Evolutionary conservation across 2,113 vertebrate genomes (phyloP).

Genomic region (Opisthocomus hoazin): DNA sequence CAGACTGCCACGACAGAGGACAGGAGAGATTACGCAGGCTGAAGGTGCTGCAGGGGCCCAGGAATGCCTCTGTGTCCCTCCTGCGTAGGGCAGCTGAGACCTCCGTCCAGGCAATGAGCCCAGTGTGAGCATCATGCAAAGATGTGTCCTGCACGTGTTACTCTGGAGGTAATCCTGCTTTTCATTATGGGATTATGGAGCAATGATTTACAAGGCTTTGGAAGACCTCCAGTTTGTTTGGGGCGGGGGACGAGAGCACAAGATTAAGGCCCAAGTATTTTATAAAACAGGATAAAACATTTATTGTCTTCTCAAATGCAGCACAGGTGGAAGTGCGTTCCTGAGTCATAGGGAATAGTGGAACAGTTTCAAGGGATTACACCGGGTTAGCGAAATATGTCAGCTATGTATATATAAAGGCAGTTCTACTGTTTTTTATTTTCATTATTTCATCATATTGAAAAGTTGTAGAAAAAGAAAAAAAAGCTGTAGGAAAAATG

Average conservation of each 20-base stretch:
- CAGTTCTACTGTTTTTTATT: neutral
- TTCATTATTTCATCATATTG: neutral
- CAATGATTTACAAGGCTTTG: neutral
- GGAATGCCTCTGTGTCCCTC: neutral
- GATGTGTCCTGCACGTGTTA: neutral
- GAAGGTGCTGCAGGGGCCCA: neutral
- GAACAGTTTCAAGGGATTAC: neutral
- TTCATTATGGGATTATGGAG: slow-evolving; percentile 12
- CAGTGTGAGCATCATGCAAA: rapidly evolving
- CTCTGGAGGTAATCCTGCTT: neutral
- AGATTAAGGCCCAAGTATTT: neutral
- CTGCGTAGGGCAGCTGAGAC: neutral
- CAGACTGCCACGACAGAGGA: neutral
- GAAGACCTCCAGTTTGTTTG: neutral
- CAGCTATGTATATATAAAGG: neutral
- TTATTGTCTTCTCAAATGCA: neutral
- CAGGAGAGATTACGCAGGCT: neutral
- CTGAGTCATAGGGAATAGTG: neutral
- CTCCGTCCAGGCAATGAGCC: neutral
- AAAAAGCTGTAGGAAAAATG: too few species aligned
- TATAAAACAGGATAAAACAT: neutral
- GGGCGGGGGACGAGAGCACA: rapidly evolving
- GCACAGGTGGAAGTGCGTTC: neutral
- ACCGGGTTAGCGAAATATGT: neutral
- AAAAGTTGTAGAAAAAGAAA: neutral